phyloP scores from a whole-genome alignment of 2,888 invertebrate species.

The Cryptus viduatorius region DNA sequence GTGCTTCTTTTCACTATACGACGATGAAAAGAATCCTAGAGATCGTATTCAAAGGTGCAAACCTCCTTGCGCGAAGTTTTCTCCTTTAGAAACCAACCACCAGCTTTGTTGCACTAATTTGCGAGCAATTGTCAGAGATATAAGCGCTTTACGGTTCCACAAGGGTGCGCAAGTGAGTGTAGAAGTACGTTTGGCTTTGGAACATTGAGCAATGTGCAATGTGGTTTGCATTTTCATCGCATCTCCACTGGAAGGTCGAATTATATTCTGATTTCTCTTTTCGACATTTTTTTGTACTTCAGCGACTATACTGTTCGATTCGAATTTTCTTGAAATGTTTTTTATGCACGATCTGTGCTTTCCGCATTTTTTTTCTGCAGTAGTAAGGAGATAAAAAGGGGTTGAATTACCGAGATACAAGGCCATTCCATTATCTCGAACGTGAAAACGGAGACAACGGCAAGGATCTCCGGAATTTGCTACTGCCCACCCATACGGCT shows the following conservation, averaged over 20 bases:
- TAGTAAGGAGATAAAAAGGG: neutral
- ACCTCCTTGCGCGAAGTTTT: neutral
- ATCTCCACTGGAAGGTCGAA: too few species aligned
- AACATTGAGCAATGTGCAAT: too few species aligned
- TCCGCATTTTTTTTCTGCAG: neutral
- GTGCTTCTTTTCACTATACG: slow-evolving; percentile 4
- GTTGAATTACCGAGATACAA: neutral
- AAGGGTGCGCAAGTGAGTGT: too few species aligned
- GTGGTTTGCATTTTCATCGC: too few species aligned
- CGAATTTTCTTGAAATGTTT: neutral
- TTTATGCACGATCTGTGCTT: neutral
- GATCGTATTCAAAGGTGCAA: slow-evolving; percentile 25
- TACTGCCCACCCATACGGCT: neutral
- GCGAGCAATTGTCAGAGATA: slow-evolving; percentile 6
- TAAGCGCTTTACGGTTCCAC: neutral
- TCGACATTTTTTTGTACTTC: neutral
- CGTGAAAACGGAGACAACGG: neutral
- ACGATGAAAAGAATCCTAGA: slow-evolving; percentile 34
- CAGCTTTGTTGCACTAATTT: slow-evolving; percentile 15
- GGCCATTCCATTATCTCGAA: neutral
- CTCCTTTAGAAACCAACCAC: neutral
- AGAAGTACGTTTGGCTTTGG: too few species aligned
- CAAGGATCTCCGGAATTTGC: slow-evolving; percentile 16
- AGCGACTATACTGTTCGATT: neutral
- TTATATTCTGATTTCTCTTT: neutral